Percentiles rank a stretch among this genome's conserved stretches.
Conservation (phyloP, 2,888 invertebrate species). For the Acheta domesticus region DNA sequence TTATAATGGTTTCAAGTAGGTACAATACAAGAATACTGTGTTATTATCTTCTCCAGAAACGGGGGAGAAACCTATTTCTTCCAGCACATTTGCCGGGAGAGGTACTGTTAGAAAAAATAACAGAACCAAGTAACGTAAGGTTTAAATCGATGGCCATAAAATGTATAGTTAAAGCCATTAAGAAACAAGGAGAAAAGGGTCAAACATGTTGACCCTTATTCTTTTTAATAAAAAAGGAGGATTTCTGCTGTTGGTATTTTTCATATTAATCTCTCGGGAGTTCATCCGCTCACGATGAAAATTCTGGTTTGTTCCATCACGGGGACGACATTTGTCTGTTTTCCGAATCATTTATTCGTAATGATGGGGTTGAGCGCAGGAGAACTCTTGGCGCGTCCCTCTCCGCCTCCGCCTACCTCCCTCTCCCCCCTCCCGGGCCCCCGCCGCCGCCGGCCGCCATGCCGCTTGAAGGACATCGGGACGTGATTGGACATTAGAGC, state of each 20-base stretch:
- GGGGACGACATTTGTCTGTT: constrained; percentile 18
- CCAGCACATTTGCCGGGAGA: neutral
- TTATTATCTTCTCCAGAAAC: constrained; percentile 7
- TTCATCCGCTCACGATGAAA: constrained; percentile 1
- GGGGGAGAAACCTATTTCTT: constrained; percentile 8
- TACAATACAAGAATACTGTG: constrained; percentile 18
- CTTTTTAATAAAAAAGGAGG: neutral
- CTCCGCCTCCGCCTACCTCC: neutral
- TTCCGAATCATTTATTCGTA: constrained; percentile 18
- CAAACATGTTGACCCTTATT: constrained; percentile 10
- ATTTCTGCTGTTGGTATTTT: constrained; percentile 9
- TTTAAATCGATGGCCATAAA: constrained; percentile 6
- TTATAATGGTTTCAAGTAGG: constrained; percentile 18
- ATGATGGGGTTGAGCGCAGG: constrained; percentile 18
- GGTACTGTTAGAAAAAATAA: constrained; percentile 18
- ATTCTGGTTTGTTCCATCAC: constrained; percentile 18
- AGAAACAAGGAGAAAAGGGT: constrained; percentile 18
- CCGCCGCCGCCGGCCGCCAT: neutral
- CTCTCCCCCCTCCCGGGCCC: neutral
- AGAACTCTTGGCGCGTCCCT: neutral
- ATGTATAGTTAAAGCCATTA: constrained; percentile 18
- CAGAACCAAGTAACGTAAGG: constrained; percentile 18
- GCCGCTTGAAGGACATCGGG: constrained; percentile 10
- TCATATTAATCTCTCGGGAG: constrained; percentile 6
- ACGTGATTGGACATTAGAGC: constrained; percentile 18